Evolutionary conservation across 1,140 invertebrate species (phyloP), one percentile per base, ranked within the genome.

Genomic region (Mycetomoellerius zeteki): DNA sequence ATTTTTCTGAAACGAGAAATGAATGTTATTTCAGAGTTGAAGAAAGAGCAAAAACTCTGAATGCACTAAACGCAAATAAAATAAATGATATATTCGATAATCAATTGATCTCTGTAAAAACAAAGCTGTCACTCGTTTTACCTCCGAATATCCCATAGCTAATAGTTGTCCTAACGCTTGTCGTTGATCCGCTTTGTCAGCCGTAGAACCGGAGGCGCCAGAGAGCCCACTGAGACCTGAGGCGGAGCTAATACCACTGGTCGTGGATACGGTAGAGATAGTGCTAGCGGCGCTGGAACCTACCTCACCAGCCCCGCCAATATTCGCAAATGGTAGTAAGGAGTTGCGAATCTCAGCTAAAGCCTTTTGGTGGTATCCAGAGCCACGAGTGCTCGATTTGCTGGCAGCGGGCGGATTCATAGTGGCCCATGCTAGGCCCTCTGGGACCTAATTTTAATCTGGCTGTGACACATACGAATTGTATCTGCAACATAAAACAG

Each of bases 321-420:
- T 97, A 94, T 98, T 98, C 71, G 98, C 98, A 94, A 98, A 98
- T 62, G 98, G 98, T 91, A 97, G 96, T 88, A 99, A 95, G 65
- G 98, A 98, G 93, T 98, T 98, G 77, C 98, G 96, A 92, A 99
- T 99, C 95, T 98, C 97, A 94, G 97, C 97, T 95, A 99, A 96
- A 91, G 98, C 98, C 95, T 98, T 98, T 94, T 98, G 97, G 95
- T 98, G 97, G 95, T 98, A 98, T 96, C 97, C 97, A 96, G 97
- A 97, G 94, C 97, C 97, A 94, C 97, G 97, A 96, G 97, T 97
- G 94, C 96, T 96, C 94, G 96, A 96, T 96, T 97, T 97, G 94
- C 95, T 95, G 93, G 96, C 94, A 90, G 95, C 95, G 93, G 95
- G 96, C 93, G 93, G 96, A 96, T 97, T 97, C 97, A 97, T 97